These are phyloP conservation scores for Nephrotoma flavescens DNA, from an alignment of 2,888 invertebrate species.

Conservation along the genomic window DNA sequence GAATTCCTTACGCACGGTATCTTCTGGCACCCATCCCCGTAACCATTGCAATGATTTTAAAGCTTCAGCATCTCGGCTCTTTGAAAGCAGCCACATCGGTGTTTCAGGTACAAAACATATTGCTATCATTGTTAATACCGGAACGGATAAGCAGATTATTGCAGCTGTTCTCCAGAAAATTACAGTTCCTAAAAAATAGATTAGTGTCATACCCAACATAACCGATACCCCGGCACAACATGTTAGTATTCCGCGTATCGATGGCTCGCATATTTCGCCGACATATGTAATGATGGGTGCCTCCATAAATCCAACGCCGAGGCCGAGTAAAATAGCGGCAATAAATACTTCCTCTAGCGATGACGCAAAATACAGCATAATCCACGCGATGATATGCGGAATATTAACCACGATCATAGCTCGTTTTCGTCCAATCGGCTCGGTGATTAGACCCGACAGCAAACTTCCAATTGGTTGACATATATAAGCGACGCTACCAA, in stretches of 20 bases:
- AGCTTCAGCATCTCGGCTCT: conserved; percentile 39
- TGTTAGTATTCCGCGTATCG: conserved; percentile 38
- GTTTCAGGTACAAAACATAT: conserved; percentile 43
- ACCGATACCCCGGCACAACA: conserved; percentile 32
- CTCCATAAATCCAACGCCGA: conserved; percentile 44
- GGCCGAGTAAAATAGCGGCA: conserved; percentile 37
- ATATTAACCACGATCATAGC: conserved; percentile 41
- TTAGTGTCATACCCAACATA: conserved; percentile 36
- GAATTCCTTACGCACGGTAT: conserved; percentile 15
- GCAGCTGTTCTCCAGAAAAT: conserved; percentile 40
- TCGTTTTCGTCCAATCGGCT: conserved; percentile 38
- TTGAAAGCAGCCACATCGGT: conserved; percentile 42
- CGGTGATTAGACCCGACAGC: conserved; percentile 39
- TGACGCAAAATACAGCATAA: conserved; percentile 38
- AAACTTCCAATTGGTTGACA: conserved; percentile 43
- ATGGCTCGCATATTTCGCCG: conserved; percentile 42
- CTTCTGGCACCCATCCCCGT: conserved; percentile 27
- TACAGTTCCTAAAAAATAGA: conserved; percentile 37
- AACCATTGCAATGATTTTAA: conserved; percentile 37
- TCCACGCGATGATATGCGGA: conserved; percentile 41
- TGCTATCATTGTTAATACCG: conserved; percentile 35
- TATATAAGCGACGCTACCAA: conserved; percentile 40
- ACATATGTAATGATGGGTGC: conserved; percentile 44
- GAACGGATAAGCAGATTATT: conserved; percentile 34
- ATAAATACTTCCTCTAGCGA: conserved; percentile 35